Base-by-base conservation (phyloP, 2,888 invertebrate genomes). In the Troides aeacus region DNA sequence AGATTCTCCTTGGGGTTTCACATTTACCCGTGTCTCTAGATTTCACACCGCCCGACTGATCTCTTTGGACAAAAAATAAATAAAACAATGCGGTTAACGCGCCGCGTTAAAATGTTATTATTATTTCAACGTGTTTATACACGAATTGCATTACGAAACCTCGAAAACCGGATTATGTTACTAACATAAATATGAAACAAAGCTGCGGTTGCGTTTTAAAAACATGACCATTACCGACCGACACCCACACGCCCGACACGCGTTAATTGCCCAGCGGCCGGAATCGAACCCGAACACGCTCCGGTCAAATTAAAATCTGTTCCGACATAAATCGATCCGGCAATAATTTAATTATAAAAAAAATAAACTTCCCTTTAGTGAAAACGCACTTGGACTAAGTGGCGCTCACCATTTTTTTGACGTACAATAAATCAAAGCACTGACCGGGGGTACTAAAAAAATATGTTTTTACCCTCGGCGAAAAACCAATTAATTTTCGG, bases 401-500 rank as follows among this genome's bases (percentile, higher is more conserved):
- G 91, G 88, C 89, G 88, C 86, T 90, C 91, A 88, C 91, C 91
- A 91, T 91, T 91, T 90, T 30, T 90, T 89, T 91, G 91, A 92
- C 90, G 90, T 88, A 90, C 90, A 88, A 92, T 92, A 92, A 92
- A 92, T 92, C 92, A 92, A 86, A 85, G 85, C 86, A 84, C 86
- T 86, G 90, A 90, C 88, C 89, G 90, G 39, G 39, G 88, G 89
- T 88, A 90, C 91, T 91, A 92, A 91, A 92, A 53, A 91, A 91
- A 92, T 91, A 90, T 91, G 91, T 90, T 91, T 87, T 89, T 39
- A 90, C 91, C 92, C 92, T 90, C 92, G 86, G 88, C 88, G 90
- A 90, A 92, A 91, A 92, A 91, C 91, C 92, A 92, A 92, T 92
- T 92, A 92, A 92, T 92, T 92, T 92, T 90, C 90, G 90, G 86